Evolutionary conservation across 2,888 invertebrate species (phyloP).

Genomic region (Cerastoderma edule): DNA sequence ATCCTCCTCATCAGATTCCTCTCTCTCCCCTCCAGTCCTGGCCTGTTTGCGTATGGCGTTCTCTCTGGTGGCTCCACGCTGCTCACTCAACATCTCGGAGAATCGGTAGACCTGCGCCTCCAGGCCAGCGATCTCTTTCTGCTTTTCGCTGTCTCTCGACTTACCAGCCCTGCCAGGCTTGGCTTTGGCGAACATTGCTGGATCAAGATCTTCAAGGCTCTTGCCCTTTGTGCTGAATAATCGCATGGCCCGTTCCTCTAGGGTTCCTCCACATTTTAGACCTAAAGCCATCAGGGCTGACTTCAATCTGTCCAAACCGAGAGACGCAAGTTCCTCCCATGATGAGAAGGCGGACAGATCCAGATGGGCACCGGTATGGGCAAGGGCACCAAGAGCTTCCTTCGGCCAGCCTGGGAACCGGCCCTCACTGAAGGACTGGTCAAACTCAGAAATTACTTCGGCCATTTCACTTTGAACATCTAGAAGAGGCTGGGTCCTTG

Average conservation of each 20-base stretch:
- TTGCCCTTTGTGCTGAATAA: conserved; percentile 96
- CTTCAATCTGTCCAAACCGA: conserved; percentile 98
- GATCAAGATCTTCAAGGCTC: conserved; percentile 93
- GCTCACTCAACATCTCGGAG: conserved; percentile 92
- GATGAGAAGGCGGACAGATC: conserved; percentile 99
- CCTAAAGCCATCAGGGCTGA: conserved; percentile 98
- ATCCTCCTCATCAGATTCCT: conserved; percentile 85
- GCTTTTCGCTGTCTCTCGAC: conserved; percentile 86
- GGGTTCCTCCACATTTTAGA: conserved; percentile 98
- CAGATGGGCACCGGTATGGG: conserved; percentile 97
- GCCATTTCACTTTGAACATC: conserved; percentile 90
- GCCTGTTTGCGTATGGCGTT: conserved; percentile 99
- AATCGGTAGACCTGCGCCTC: conserved; percentile 96
- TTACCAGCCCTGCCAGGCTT: conserved; percentile 88
- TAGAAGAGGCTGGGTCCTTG: conserved; percentile 92
- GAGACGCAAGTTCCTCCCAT: conserved; percentile 93
- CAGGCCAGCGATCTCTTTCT: conserved; percentile 93
- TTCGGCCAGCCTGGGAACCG: conserved; percentile 97
- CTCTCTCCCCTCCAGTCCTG: conserved; percentile 89
- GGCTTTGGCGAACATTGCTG: conserved; percentile 95
- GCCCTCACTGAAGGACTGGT: conserved; percentile 94
- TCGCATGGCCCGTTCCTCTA: conserved; percentile 98
- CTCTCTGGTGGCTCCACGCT: conserved; percentile 96
- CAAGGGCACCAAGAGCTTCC: conserved; percentile 93
- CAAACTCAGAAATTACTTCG: conserved; percentile 90